A percentile compares a stretch with the other conserved stretches of the same genome.
These are phyloP conservation scores for Drosophila albomicans DNA, from an alignment of 1,140 invertebrate genomes.

Conservation along the genomic window DNA sequence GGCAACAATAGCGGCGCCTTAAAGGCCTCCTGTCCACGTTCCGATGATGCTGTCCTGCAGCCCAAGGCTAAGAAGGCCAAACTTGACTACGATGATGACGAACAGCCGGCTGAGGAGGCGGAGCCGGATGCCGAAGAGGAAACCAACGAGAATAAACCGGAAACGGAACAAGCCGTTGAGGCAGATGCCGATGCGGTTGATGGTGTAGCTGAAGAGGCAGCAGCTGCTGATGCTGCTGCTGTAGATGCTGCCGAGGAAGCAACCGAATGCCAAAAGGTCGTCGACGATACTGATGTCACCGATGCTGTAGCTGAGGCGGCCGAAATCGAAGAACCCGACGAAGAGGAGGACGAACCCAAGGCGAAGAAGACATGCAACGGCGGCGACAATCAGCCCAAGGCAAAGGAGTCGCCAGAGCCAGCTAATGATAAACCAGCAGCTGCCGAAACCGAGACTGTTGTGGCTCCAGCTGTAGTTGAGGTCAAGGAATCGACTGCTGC, in stretches of 20 bases:
- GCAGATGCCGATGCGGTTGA: slow-evolving; percentile 4
- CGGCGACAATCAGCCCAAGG: slow-evolving; percentile 9
- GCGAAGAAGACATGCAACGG: slow-evolving; percentile 63
- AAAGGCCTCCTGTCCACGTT: slow-evolving; percentile 60
- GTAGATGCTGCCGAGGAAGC: slow-evolving; percentile 28
- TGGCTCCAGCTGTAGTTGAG: neutral
- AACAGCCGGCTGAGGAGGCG: slow-evolving; percentile 26
- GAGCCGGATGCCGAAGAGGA: slow-evolving; percentile 32
- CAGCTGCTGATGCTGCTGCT: neutral
- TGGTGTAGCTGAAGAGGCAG: neutral
- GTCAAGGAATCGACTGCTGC: slow-evolving; percentile 10
- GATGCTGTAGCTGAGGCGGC: slow-evolving; percentile 32
- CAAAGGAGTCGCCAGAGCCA: slow-evolving; percentile 21
- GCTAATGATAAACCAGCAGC: slow-evolving; percentile 19
- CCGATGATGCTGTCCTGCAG: slow-evolving; percentile 48
- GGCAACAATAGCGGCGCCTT: slow-evolving; percentile 2
- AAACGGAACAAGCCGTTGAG: slow-evolving; percentile 1
- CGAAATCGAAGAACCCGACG: slow-evolving; percentile 67
- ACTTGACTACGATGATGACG: slow-evolving; percentile 60
- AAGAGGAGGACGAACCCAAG: slow-evolving; percentile 50
- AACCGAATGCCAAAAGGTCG: slow-evolving; percentile 33
- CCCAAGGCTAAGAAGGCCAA: slow-evolving; percentile 81
- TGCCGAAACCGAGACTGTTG: slow-evolving; percentile 5
- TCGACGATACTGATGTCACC: slow-evolving; percentile 45
- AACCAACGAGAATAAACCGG: slow-evolving; percentile 8